phyloP scores from a whole-genome alignment of 2,888 invertebrate genomes.

The Chrysodeixis includens region DNA sequence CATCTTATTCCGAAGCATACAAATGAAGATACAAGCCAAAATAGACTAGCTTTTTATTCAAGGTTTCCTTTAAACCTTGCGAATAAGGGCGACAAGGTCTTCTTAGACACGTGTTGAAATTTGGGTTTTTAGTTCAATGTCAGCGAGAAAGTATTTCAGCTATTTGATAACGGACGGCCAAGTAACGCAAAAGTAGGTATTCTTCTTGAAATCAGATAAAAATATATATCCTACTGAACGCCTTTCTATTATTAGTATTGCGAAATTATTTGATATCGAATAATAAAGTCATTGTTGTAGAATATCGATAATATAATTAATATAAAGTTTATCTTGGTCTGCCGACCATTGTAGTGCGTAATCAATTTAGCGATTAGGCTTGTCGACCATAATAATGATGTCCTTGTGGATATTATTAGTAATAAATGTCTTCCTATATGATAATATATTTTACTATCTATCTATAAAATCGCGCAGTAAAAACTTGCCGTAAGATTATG shows the following conservation, averaged over 20 bases:
- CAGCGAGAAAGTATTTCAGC: slow-evolving; percentile 6
- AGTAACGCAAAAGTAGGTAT: background rate
- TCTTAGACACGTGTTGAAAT: slow-evolving; percentile 11
- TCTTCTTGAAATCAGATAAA: background rate
- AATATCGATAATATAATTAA: slow-evolving; percentile 1
- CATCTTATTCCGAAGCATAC: no score
- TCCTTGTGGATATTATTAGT: slow-evolving; percentile 18
- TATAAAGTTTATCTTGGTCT: slow-evolving; percentile 28
- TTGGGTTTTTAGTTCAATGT: slow-evolving; percentile 41
- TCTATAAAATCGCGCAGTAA: background rate
- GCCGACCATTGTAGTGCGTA: slow-evolving; percentile 23
- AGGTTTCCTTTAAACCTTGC: slow-evolving; percentile 13
- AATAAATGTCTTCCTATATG: background rate
- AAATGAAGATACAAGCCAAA: no score
- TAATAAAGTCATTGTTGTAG: background rate
- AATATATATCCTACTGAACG: background rate
- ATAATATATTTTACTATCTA: background rate
- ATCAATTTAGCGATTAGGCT: slow-evolving; percentile 24
- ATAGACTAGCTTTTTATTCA: slow-evolving; percentile 11
- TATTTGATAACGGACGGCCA: background rate
- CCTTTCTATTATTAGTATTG: background rate
- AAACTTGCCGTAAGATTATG: background rate
- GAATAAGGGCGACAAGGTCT: slow-evolving; percentile 15
- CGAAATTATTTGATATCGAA: background rate
- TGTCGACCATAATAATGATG: slow-evolving; percentile 3